Percentiles rank a stretch among this genome's conserved stretches.
phyloP scores from a whole-genome alignment of 1,140 invertebrate genomes.

The Diachasma alloeum region DNA sequence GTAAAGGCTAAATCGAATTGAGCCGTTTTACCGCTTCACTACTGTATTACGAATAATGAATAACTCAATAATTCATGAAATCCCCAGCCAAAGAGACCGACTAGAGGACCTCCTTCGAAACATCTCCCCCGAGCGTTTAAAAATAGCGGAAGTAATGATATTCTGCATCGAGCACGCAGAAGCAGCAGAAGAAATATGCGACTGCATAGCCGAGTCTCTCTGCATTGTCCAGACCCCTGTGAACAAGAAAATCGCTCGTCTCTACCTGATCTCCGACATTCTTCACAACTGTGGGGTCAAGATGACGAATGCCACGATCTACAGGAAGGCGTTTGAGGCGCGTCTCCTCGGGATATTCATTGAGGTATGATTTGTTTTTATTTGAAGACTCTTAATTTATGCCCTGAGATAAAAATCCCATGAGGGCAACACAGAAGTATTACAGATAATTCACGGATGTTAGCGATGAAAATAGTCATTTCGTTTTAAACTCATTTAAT shows the following conservation, averaged over 20 bases:
- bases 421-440: no score
- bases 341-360: constrained; percentile 89
- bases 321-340: constrained; percentile 89
- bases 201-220: constrained; percentile 87
- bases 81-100: constrained; percentile 82
- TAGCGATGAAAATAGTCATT: no score
- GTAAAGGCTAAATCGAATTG: no score
- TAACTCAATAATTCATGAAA: constrained; percentile 28
- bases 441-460: no score
- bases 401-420: no score
- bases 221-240: constrained; percentile 82
- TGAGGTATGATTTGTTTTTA: no score
- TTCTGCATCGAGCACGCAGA: constrained; percentile 99
- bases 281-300: constrained; percentile 96
- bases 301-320: constrained; percentile 97
- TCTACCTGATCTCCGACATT: constrained; percentile 97
- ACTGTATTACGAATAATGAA: no score
- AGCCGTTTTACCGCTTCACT: no score
- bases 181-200: constrained; percentile 94
- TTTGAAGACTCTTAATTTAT: no score
- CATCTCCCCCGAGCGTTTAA: constrained; percentile 84
- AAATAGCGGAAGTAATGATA: constrained; percentile 95
- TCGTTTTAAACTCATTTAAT: no score
- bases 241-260: constrained; percentile 90
- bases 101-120: constrained; percentile 91